These are phyloP conservation scores for Platalea minor DNA, from an alignment of 2,797 vertebrate species.

Conservation along the genomic window DNA sequence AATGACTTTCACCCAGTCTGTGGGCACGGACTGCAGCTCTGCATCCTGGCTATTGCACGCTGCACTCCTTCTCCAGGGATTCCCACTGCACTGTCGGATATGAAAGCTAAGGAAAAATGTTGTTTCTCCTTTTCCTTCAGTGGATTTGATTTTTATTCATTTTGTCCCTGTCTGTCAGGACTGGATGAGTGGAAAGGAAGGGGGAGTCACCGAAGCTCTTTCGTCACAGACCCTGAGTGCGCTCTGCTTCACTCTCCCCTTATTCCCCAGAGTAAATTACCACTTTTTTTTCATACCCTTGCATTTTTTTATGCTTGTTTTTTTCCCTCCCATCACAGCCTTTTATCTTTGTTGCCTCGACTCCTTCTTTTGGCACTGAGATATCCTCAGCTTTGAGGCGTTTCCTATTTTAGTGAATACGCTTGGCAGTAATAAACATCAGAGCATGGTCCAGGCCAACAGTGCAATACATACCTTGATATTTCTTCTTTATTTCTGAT, in stretches of 20 bases:
- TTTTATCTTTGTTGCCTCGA: neutral
- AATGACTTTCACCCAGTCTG: neutral
- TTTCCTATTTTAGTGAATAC: neutral
- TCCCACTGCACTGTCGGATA: neutral
- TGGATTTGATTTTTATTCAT: neutral
- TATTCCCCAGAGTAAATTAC: neutral
- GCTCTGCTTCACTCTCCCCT: neutral
- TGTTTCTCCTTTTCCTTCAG: neutral
- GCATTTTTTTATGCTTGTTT: neutral
- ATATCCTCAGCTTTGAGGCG: neutral
- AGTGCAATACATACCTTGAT: neutral
- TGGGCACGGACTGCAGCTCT: neutral
- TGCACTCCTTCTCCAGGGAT: neutral
- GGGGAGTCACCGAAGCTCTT: neutral
- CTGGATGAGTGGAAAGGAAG: neutral
- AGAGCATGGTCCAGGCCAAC: neutral
- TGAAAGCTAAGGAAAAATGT: neutral
- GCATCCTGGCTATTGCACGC: accelerated
- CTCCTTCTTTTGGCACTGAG: neutral
- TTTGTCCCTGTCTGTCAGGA: neutral
- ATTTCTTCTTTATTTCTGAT: slow-evolving; percentile 8
- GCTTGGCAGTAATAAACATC: neutral
- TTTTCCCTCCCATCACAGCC: neutral
- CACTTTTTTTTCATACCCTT: neutral
- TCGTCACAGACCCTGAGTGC: accelerated